A percentile compares a stretch with the other conserved stretches of the same genome.
These are phyloP conservation scores for Nesoenas mayeri DNA, from an alignment of 2,113 vertebrate genomes.

Conservation along the genomic window DNA sequence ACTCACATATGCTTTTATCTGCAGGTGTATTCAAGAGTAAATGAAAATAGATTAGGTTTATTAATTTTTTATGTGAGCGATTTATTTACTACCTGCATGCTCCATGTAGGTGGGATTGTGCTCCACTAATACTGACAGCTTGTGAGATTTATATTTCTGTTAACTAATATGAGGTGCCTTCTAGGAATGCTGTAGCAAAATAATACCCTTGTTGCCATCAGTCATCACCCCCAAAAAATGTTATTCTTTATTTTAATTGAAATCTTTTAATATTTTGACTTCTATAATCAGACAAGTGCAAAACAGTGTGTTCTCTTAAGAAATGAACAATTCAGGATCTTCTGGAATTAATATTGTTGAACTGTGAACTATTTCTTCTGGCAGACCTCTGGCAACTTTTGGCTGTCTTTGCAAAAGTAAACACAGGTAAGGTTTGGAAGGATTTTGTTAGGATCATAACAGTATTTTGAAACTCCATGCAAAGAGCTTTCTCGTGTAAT, in stretches of 20 bases:
- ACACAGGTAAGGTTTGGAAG: not conserved
- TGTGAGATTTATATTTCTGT: not conserved
- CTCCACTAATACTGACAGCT: not conserved
- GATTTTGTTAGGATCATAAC: not conserved
- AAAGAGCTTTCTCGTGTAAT: not conserved
- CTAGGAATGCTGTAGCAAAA: not conserved
- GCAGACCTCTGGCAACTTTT: not conserved
- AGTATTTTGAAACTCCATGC: not conserved
- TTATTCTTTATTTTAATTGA: not conserved
- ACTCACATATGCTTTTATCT: not conserved
- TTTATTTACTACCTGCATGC: not conserved
- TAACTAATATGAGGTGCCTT: not conserved
- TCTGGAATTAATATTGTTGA: not conserved
- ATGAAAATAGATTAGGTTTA: not conserved
- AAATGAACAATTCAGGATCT: not conserved
- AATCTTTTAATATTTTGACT: not conserved
- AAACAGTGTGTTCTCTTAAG: not conserved
- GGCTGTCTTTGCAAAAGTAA: not conserved
- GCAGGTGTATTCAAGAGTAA: not conserved
- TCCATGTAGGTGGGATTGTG: not conserved
- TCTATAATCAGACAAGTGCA: not conserved
- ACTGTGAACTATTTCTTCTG: not conserved
- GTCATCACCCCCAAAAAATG: no score
- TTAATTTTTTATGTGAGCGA: not conserved
- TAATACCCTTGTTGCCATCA: not conserved